These are phyloP conservation scores for Oreochromis niloticus DNA, from an alignment of 2,113 vertebrate genomes.

Conservation along the genomic window DNA sequence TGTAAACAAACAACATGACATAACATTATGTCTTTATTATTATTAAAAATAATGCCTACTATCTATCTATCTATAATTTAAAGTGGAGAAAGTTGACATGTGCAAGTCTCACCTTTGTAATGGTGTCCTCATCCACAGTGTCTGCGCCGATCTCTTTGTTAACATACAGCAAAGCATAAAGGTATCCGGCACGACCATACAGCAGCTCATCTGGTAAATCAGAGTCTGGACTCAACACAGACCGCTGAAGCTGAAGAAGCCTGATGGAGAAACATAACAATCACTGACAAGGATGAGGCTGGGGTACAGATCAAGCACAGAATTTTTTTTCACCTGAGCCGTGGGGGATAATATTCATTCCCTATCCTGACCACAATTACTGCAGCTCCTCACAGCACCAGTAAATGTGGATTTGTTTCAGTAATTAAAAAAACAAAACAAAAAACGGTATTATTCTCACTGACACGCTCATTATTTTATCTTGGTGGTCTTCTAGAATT, in stretches of 20 bases:
- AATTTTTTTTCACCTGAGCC: not conserved
- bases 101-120: constrained; percentile 78
- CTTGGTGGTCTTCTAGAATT: not conserved
- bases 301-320: not conserved
- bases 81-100: not conserved
- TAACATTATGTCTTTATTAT: not conserved
- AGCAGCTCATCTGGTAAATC: constrained; percentile 91
- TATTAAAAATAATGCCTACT: not conserved
- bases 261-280: constrained; percentile 57
- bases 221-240: constrained; percentile 75
- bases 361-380: not conserved
- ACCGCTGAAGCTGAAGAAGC: constrained; percentile 86
- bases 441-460: fast-evolving
- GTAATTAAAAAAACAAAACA: not conserved
- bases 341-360: not conserved
- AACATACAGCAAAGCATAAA: constrained; percentile 88
- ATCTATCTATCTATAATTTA: not conserved
- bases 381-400: not conserved
- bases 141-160: constrained; percentile 83
- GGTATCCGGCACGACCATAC: constrained; percentile 88
- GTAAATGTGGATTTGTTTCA: not conserved
- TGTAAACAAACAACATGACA: not conserved
- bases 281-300: not conserved
- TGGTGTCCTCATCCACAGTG: constrained; percentile 75
- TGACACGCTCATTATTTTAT: not conserved